Evolutionary conservation across 2,888 invertebrate species (phyloP).

Genomic region (Idaea dimidiata): DNA sequence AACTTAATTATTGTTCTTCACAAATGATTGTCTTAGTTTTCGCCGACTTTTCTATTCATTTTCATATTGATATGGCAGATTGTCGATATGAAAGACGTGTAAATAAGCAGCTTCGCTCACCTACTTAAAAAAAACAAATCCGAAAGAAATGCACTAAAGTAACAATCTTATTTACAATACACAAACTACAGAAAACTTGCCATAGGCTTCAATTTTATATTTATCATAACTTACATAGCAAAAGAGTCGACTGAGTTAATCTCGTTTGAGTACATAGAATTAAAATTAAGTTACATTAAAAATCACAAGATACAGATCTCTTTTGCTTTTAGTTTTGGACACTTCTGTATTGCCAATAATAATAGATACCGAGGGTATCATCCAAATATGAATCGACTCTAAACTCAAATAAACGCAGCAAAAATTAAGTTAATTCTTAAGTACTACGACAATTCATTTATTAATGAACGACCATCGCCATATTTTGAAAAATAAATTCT

Average conservation of each 20-base stretch:
- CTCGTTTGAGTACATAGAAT: slow-evolving; percentile 73
- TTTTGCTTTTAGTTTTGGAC: slow-evolving; percentile 41
- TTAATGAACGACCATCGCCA: slow-evolving; percentile 74
- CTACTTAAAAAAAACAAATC: slow-evolving; percentile 51
- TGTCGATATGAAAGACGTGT: slow-evolving; percentile 83
- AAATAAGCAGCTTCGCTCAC: slow-evolving; percentile 60
- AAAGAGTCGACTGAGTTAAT: slow-evolving; percentile 63
- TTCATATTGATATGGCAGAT: slow-evolving; percentile 84
- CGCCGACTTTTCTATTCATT: slow-evolving; percentile 71
- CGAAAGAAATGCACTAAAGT: slow-evolving; percentile 71
- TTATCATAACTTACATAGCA: slow-evolving; percentile 48
- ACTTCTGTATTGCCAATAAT: slow-evolving; percentile 31
- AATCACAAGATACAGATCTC: slow-evolving; percentile 75
- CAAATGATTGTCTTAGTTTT: slow-evolving; percentile 61
- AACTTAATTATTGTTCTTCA: slow-evolving; percentile 9
- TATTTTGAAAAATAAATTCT: slow-evolving; percentile 66
- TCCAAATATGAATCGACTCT: slow-evolving; percentile 27
- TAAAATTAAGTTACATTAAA: slow-evolving; percentile 49
- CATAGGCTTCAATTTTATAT: slow-evolving; percentile 43
- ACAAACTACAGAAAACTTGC: slow-evolving; percentile 47
- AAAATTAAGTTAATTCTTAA: slow-evolving; percentile 71
- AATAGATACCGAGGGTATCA: slow-evolving; percentile 17
- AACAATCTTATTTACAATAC: slow-evolving; percentile 63
- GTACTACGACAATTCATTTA: slow-evolving; percentile 69
- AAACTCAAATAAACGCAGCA: slow-evolving; percentile 47